Base-by-base conservation (phyloP, 2,888 invertebrate genomes). In the Eupeodes latifasciatus region DNA sequence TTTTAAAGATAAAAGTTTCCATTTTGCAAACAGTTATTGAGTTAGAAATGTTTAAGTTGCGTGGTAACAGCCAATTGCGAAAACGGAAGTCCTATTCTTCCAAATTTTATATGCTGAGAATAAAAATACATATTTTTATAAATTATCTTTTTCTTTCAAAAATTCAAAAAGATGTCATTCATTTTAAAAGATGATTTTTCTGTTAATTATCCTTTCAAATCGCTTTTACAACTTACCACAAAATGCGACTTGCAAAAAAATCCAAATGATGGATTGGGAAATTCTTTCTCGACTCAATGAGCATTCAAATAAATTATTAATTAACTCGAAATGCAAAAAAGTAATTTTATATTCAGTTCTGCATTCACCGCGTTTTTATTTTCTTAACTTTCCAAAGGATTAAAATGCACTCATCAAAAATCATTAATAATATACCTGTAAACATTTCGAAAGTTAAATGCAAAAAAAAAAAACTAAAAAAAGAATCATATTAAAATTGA, bases 331-430 rank as follows among this genome's bases (percentile, higher is more conserved):
- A 10, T 12, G 7, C 14, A 12, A 12, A 12, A 12, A 66, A 49
- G 2, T 9, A 49, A 9, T 10, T 51, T 36, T 1, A 40, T 40
- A 40, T 40, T 6, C 34, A 34, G 0, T 51, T 16, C n/a, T 36
- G 51, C 49, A 67, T 6, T 16, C 34, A 34, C 2, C 10, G 3
- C 27, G 3, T 40, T 40, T 40, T 11, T 12, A 12, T 49, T 67
- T 34, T 16, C 19, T 27, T 40, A 9, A 47, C 10, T 6, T 6
- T 16, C 14, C 27, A 82, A 82, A 71, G 49, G 40, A 59, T 64
- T 71, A 64, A 77, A 71, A 51, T 40, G 61, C 69, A 76, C 61
- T 62, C 66, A 72, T 57, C 81, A 55, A 44, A 71, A 81, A 69
- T 75, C 67, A 81, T 81, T 40, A 55, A 71, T 71, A 55, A 71